phyloP scores from a whole-genome alignment of 2,797 vertebrate genomes.

The Sciurus vulgaris region DNA sequence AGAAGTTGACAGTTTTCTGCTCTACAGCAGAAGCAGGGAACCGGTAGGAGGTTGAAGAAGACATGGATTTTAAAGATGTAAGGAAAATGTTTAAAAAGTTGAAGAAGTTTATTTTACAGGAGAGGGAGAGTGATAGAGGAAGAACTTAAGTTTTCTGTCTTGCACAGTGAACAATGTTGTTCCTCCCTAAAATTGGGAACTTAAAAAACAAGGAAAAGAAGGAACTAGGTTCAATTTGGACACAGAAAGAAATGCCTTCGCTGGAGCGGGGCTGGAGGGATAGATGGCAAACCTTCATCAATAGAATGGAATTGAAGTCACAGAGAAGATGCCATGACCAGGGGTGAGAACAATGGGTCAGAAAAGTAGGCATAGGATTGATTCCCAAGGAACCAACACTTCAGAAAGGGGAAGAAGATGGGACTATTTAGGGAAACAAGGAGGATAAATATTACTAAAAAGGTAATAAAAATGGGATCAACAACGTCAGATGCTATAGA shows the following conservation, averaged over 20 bases:
- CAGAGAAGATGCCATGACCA: background rate
- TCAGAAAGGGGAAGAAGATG: background rate
- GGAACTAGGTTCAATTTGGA: background rate
- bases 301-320: background rate
- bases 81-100: background rate
- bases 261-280: background rate
- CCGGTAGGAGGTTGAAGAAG: background rate
- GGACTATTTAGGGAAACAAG: background rate
- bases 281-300: background rate
- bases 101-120: background rate
- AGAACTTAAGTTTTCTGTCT: background rate
- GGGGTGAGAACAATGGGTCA: background rate
- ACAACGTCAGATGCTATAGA: constrained; percentile 2
- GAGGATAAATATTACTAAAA: background rate
- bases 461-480: background rate
- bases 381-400: background rate
- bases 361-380: background rate
- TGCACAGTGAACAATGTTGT: background rate
- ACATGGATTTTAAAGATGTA: background rate
- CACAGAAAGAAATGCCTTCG: background rate
- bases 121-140: background rate
- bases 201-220: background rate
- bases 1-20: background rate
- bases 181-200: background rate
- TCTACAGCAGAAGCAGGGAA: background rate